These are phyloP conservation scores for Hemicentrotus pulcherrimus DNA, from an alignment of 35 echinoderm and acorn worm species.

Conservation along the genomic window DNA sequence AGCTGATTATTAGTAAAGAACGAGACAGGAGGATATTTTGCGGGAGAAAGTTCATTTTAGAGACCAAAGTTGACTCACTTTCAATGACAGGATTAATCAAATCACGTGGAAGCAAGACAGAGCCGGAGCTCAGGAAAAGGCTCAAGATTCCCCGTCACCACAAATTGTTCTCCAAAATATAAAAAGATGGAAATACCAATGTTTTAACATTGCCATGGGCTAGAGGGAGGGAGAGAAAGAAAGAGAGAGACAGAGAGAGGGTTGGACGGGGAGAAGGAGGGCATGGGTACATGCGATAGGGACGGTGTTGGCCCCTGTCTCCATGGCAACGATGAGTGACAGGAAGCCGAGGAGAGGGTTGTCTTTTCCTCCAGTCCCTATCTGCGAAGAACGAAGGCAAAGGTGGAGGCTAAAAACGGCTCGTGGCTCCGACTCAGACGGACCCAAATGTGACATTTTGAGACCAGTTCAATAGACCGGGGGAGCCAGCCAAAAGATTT, in stretches of 20 bases:
- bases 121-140: not conserved
- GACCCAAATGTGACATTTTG: not conserved
- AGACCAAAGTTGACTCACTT: not conserved
- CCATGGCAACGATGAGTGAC: conserved; percentile 26
- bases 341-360: conserved; percentile 29
- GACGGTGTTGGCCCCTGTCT: conserved; percentile 29
- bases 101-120: not conserved
- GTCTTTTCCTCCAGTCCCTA: conserved; percentile 34
- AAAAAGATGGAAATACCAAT: conserved; percentile 19
- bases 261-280: not conserved
- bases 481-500: not conserved
- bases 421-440: not conserved
- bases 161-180: not conserved
- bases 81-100: not conserved
- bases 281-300: conserved; percentile 29
- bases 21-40: not conserved
- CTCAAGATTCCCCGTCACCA: not conserved
- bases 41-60: not conserved
- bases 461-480: not conserved
- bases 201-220: not conserved
- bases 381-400: not conserved
- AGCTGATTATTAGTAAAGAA: conserved; percentile 3
- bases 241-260: not conserved
- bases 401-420: conserved; percentile 13
- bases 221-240: not conserved